phyloP scores from a whole-genome alignment of 2,113 vertebrate species.

The Pardalotus punctatus region DNA sequence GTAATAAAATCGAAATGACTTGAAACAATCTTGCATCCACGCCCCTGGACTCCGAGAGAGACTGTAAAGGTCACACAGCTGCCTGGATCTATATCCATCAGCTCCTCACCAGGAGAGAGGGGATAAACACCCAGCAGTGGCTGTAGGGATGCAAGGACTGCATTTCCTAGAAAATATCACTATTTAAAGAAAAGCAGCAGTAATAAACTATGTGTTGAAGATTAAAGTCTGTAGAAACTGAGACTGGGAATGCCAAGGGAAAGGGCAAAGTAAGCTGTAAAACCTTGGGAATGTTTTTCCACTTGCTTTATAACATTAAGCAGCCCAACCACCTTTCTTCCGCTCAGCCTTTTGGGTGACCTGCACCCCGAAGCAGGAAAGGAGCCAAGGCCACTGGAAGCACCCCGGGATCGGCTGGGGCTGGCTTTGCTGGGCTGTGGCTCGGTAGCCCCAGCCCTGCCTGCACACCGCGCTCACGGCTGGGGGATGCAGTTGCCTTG shows the following conservation, averaged over 20 bases:
- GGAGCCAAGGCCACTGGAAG: neutral
- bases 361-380: rapidly evolving
- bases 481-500: neutral
- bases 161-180: neutral
- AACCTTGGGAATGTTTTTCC: neutral
- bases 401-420: rapidly evolving
- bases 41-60: neutral
- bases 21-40: neutral
- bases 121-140: neutral
- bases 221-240: neutral
- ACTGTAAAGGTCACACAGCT: neutral
- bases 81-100: neutral
- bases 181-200: neutral
- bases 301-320: neutral
- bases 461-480: neutral
- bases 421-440: neutral
- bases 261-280: neutral
- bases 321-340: neutral
- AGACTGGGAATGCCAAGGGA: neutral
- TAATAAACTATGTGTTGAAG: neutral
- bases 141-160: neutral
- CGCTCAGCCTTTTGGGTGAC: rapidly evolving
- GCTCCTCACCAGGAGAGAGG: neutral
- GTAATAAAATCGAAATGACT: slow-evolving; percentile 40
- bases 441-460: rapidly evolving